Percentiles rank a stretch among this genome's conserved stretches.
Conservation (phyloP, 2,888 invertebrate species). For the Zhuqinia jingwanae region DNA sequence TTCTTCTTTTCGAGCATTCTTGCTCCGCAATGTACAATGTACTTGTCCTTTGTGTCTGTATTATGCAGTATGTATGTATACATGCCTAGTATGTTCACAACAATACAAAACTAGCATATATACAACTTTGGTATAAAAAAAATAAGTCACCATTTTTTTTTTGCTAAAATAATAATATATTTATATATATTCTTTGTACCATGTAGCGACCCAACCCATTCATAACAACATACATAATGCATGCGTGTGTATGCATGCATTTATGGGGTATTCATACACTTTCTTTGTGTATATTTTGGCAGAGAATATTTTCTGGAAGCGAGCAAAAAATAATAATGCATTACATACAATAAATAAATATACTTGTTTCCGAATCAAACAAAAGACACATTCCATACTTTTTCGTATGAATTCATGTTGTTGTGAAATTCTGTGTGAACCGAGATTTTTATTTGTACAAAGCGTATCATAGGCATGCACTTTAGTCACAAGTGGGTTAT, state of each 20-base stretch:
- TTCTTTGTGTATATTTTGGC: neutral
- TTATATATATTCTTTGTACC: conserved; percentile 2
- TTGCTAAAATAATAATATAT: too few relatives aligned
- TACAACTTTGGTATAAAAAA: neutral
- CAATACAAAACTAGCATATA: neutral
- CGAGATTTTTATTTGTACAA: conserved; percentile 19
- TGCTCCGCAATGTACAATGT: conserved; percentile 39
- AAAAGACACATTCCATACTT: conserved; percentile 19
- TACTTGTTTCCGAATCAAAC: conserved; percentile 1
- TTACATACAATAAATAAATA: neutral
- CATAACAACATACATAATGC: neutral
- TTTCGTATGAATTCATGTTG: neutral
- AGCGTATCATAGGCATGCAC: conserved; percentile 20
- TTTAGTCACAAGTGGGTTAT: conserved; percentile 56
- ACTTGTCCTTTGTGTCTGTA: conserved; percentile 4
- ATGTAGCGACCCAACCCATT: conserved; percentile 31
- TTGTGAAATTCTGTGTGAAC: neutral
- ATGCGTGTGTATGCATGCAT: neutral
- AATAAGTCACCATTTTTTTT: neutral
- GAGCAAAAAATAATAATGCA: neutral
- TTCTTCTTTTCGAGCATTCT: too few relatives aligned
- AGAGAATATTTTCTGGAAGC: neutral
- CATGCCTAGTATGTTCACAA: neutral
- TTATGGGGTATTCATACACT: neutral
- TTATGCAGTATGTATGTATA: neutral